Conservation (phyloP, 2,888 invertebrate genomes). For the Ceriagrion tenellum region DNA sequence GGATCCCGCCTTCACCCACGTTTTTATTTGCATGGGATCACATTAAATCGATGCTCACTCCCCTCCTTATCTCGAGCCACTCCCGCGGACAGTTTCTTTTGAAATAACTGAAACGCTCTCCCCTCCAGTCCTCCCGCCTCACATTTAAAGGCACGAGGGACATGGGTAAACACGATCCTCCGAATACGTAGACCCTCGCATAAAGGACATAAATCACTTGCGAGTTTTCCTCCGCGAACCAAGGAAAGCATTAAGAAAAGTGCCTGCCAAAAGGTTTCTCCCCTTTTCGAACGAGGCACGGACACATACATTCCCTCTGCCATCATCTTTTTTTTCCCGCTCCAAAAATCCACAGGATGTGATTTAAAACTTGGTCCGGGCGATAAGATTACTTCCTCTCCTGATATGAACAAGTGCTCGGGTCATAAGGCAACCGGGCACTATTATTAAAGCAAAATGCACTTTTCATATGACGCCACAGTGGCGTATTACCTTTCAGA, state of each 20-base stretch:
- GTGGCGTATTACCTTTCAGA: neutral
- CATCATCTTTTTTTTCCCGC: neutral
- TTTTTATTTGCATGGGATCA: neutral
- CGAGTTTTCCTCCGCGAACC: conserved; percentile 10
- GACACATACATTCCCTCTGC: neutral
- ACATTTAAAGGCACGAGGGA: conserved; percentile 34
- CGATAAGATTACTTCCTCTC: neutral
- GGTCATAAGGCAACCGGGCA: neutral
- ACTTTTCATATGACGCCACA: neutral
- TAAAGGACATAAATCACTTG: conserved; percentile 6
- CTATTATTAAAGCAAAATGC: neutral
- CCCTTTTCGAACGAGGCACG: neutral
- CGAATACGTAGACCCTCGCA: neutral
- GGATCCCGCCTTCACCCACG: neutral
- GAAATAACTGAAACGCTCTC: neutral
- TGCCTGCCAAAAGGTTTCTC: conserved; percentile 2
- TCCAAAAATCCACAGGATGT: conserved; percentile 33
- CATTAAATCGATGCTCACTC: conserved; percentile 7
- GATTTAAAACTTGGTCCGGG: conserved; percentile 30
- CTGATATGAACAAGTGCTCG: neutral
- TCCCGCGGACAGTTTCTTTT: neutral
- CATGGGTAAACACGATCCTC: neutral
- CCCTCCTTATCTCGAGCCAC: neutral
- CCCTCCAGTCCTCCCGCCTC: conserved; percentile 21
- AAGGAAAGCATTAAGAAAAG: conserved; percentile 32